Base-by-base conservation (phyloP, 1,140 invertebrate species). In the Caenorhabditis brenneri region DNA sequence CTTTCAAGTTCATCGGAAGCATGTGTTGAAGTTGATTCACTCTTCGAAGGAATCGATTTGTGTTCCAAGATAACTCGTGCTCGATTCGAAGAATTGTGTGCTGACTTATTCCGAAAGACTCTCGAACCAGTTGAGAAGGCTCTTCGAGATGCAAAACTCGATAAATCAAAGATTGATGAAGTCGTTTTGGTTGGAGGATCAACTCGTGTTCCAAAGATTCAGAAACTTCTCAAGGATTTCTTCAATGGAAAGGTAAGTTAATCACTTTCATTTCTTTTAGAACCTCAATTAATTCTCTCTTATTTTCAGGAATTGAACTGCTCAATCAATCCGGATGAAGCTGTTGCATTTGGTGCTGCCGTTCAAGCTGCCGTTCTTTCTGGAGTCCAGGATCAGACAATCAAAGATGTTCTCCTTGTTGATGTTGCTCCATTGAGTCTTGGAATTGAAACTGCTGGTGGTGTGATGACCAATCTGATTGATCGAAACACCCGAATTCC, bases 371-470 rank as follows among this genome's bases (percentile, higher is more conserved):
- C 84, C 24, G 78, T 94, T 83, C 89, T 95, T 0, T 93, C 92
- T 4, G 94, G 94, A 24, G 91, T 93, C 89, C 91, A 83, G 89
- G 91, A 87, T 9, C 89, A 92, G 2, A 89, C 88, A 10, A 92
- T 93, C 31, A 92, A 92, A 87, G 92, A 93, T 88, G 91, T 95
- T 2, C 88, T 95, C 1, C 90, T 95, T 10, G 93, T 94, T 0
- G 94, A 94, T 85, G 93, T 94, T 0, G 92, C 93, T 2, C 93
- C 94, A 93, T 91, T 98, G 87, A 97, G 96, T 15, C 92, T 98
- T 88, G 97, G 96, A 93, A 98, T 98, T 89, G 96, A 97, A 91
- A 98, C 96, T n/a, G 96, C 96, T 87, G 96, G 96, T 79, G 96
- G 96, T 90, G 95, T 94, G 0, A 94, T 94, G 93, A 93, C 93